phyloP scores from a whole-genome alignment of 2,888 invertebrate genomes.

The Acanthosepion lycidas region DNA sequence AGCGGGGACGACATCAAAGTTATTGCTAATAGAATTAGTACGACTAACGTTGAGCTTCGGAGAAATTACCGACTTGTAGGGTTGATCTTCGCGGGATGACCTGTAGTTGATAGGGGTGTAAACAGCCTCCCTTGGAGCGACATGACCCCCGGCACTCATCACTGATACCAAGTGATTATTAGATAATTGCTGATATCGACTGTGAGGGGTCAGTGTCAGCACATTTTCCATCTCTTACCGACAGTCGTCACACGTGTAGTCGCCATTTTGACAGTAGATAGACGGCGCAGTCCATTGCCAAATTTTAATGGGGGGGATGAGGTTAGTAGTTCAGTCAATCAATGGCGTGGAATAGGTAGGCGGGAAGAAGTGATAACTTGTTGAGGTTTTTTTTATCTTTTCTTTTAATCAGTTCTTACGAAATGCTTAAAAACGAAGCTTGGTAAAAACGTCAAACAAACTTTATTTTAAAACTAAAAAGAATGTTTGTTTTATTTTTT shows the following conservation, averaged over 20 bases:
- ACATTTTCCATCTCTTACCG: not conserved
- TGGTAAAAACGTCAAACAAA: too few species aligned
- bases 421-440: too few species aligned
- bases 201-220: not conserved
- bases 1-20: not conserved
- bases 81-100: not conserved
- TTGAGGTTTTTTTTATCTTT: too few species aligned
- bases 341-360: not conserved
- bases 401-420: too few species aligned
- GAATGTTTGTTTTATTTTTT: too few species aligned
- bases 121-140: constrained; percentile 25
- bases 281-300: not conserved
- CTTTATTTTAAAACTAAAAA: too few species aligned
- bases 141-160: constrained; percentile 25
- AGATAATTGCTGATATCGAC: not conserved
- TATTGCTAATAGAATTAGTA: not conserved
- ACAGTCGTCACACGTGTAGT: not conserved
- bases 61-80: constrained; percentile 1
- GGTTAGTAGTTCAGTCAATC: constrained; percentile 22
- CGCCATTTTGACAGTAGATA: constrained; percentile 6
- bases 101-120: not conserved
- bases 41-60: not conserved
- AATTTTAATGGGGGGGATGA: not conserved
- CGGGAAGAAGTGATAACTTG: not conserved
- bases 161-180: not conserved